A percentile compares a stretch with the other conserved stretches of the same genome.
Evolutionary conservation across 2,888 invertebrate species (phyloP).

Genomic region (Corbicula japonica): DNA sequence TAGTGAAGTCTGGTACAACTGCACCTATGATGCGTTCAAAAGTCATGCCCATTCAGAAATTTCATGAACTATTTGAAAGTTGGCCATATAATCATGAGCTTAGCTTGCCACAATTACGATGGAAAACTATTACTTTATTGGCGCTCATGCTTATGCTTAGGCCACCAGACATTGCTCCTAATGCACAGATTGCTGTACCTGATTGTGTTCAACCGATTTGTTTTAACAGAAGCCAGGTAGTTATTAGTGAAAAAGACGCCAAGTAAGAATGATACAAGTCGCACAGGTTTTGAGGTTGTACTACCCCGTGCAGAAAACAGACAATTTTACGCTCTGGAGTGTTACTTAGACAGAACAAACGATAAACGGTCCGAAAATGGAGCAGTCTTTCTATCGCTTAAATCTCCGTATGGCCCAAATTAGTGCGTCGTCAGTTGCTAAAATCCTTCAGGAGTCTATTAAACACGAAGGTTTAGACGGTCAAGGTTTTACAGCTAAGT

Average conservation of each 20-base stretch:
- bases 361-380: constrained; percentile 4
- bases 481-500: constrained; percentile 6
- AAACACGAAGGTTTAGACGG: constrained; percentile 7
- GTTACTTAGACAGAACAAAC: background rate
- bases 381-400: background rate
- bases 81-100: background rate
- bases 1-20: background rate
- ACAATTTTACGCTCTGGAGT: background rate
- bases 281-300: background rate
- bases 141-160: too few species aligned
- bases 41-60: too few species aligned
- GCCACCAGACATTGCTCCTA: background rate
- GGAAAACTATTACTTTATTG: too few species aligned
- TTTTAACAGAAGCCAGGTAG: background rate
- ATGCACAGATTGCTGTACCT: constrained; percentile 1
- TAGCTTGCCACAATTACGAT: too few species aligned
- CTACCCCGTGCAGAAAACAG: background rate
- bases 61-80: constrained; percentile 1
- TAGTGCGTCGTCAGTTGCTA: background rate
- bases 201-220: too few species aligned
- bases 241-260: constrained; percentile 4
- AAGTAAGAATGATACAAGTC: background rate
- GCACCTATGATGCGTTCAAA: background rate
- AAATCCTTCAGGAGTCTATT: constrained; percentile 4
- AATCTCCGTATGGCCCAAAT: too few species aligned